Percentiles rank a stretch among this genome's conserved stretches.
Evolutionary conservation across 2,113 vertebrate genomes (phyloP).

Genomic region (Aegithalos caudatus): DNA sequence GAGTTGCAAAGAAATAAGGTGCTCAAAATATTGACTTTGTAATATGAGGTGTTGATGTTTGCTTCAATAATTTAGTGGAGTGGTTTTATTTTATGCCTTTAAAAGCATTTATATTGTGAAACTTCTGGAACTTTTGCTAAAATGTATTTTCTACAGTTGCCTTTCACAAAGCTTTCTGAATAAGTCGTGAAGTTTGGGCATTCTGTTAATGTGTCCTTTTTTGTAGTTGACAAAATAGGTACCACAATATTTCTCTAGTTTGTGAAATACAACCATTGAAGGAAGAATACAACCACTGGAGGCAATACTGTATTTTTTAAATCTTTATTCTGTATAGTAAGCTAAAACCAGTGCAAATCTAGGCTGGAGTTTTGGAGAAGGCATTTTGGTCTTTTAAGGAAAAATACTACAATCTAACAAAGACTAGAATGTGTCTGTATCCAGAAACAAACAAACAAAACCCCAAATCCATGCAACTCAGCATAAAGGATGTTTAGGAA

Average conservation of each 20-base stretch:
- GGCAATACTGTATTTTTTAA: background rate
- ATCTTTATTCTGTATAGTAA: background rate
- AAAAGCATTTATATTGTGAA: background rate
- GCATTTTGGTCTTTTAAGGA: background rate
- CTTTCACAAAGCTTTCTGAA: background rate
- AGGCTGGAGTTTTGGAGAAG: background rate
- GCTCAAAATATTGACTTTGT: background rate
- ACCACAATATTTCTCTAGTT: background rate
- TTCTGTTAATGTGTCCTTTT: background rate
- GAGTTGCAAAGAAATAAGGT: slow-evolving; percentile 80
- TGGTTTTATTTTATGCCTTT: background rate
- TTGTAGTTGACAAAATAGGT: background rate
- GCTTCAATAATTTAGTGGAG: background rate
- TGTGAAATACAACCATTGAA: background rate
- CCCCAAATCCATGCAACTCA: background rate
- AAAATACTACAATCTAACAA: background rate
- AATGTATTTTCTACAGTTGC: background rate
- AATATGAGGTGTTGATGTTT: background rate
- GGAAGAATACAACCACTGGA: background rate
- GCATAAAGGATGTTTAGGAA: background rate
- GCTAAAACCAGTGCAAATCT: background rate
- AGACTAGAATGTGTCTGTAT: background rate
- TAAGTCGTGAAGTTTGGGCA: background rate
- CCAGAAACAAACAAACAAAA: too few relatives aligned
- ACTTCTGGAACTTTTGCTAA: background rate